Percentiles rank a stretch among this genome's conserved stretches.
These are phyloP conservation scores for Antennarius maculatus DNA, from an alignment of 2,797 vertebrate genomes.

Conservation along the genomic window DNA sequence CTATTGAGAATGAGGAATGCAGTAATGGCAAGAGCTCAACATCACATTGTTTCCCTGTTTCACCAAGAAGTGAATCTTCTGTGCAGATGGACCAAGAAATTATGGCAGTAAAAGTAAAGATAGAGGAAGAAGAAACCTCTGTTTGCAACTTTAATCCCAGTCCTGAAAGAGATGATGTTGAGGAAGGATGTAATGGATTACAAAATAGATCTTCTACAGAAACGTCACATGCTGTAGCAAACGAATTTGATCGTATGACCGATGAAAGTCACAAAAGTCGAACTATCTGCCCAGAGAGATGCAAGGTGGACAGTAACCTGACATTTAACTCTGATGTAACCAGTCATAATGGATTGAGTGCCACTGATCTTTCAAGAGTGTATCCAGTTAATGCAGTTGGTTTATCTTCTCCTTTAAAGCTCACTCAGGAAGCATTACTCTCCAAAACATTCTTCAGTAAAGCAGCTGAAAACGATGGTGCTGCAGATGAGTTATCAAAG, in stretches of 20 bases:
- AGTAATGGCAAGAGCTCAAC: conserved; percentile 37
- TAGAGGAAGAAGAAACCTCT: conserved; percentile 74
- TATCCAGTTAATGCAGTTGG: conserved; percentile 11
- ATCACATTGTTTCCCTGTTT: conserved; percentile 56
- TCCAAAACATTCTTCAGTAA: conserved; percentile 24
- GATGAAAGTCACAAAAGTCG: conserved; percentile 32
- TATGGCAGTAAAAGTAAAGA: conserved; percentile 75
- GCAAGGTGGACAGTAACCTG: conserved; percentile 15
- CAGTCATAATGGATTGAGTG: conserved; percentile 15
- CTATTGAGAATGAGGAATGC: conserved; percentile 58
- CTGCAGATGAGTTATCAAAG: conserved; percentile 18
- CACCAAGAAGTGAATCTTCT: conserved; percentile 56
- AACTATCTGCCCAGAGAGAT: conserved; percentile 27
- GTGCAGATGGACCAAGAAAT: conserved; percentile 66
- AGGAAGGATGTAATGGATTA: conserved; percentile 22
- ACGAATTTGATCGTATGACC: conserved; percentile 27
- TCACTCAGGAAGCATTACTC: conserved; percentile 27
- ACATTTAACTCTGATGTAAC: conserved; percentile 13
- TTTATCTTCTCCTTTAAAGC: conserved; percentile 24
- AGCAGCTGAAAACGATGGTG: conserved; percentile 25
- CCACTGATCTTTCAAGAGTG: conserved; percentile 11
- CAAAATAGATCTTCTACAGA: conserved; percentile 29
- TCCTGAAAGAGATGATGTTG: conserved; percentile 31
- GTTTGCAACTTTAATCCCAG: conserved; percentile 47
- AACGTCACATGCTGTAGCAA: conserved; percentile 24